phyloP scores from a whole-genome alignment of 2,888 invertebrate genomes.

The Tetranychus piercei region DNA sequence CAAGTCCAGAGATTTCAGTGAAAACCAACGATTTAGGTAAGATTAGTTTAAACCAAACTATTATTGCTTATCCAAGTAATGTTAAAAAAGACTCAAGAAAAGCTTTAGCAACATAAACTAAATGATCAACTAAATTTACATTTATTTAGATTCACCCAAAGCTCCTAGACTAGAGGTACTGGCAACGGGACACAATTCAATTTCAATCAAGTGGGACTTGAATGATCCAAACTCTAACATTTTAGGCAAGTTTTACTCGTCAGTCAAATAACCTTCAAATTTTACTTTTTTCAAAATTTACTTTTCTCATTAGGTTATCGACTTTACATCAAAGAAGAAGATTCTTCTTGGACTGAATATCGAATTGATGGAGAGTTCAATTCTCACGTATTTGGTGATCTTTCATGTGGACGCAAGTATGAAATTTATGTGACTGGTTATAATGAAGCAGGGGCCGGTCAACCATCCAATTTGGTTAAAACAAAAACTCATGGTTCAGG shows the following conservation, averaged over 20 bases:
- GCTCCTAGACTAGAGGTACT: conserved; percentile 1
- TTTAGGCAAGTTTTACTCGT: background rate
- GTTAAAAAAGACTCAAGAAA: background rate
- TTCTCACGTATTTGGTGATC: conserved; percentile 30
- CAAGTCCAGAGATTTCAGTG: background rate
- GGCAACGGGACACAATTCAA: background rate
- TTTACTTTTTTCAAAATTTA: background rate
- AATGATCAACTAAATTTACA: background rate
- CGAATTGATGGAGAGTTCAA: conserved; percentile 21
- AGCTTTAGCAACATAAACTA: background rate
- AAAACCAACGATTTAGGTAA: conserved; percentile 11
- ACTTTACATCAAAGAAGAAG: background rate
- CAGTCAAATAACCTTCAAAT: too few relatives aligned
- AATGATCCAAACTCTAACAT: background rate
- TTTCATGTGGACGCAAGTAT: conserved; percentile 33
- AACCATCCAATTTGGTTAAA: conserved; percentile 30
- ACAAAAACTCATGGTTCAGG: conserved; percentile 33
- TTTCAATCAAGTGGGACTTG: conserved; percentile 1
- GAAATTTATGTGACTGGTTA: conserved; percentile 31
- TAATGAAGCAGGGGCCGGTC: conserved; percentile 31
- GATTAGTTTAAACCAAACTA: too few relatives aligned
- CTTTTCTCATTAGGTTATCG: background rate
- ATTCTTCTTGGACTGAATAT: conserved; percentile 3
- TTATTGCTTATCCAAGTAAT: too few relatives aligned
- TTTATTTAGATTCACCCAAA: background rate